These are phyloP conservation scores for Myodes glareolus DNA, from an alignment of 2,113 vertebrate species.

Conservation along the genomic window DNA sequence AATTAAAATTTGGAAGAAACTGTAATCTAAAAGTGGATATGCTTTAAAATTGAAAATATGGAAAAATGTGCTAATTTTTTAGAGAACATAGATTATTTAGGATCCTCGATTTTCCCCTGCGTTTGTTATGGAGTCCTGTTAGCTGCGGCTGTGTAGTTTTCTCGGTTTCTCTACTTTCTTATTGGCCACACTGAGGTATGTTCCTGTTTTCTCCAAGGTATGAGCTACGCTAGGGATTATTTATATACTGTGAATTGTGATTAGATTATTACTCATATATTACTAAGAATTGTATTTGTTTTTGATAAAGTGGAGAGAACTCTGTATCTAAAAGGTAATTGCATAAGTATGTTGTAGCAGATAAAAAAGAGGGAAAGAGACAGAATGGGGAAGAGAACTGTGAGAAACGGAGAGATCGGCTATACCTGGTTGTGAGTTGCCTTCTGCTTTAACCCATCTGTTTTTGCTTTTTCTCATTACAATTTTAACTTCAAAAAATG, in stretches of 20 bases:
- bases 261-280: slow-evolving; percentile 14
- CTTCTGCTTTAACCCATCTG: slow-evolving; percentile 36
- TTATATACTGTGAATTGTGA: background rate
- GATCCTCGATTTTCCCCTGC: background rate
- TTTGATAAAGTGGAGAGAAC: background rate
- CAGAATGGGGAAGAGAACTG: background rate
- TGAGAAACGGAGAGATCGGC: background rate
- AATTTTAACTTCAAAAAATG: slow-evolving; percentile 59
- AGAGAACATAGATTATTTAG: slow-evolving; percentile 2
- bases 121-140: background rate
- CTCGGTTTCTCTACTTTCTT: slow-evolving; percentile 17
- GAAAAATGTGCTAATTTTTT: background rate
- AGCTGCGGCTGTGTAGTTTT: background rate
- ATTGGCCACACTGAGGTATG: background rate
- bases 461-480: slow-evolving; percentile 46
- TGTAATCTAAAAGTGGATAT: background rate
- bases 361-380: slow-evolving; percentile 13
- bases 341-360: background rate
- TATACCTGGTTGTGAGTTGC: background rate
- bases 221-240: background rate
- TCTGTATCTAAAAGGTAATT: background rate
- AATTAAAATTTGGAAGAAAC: background rate
- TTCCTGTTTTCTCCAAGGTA: background rate
- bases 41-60: slow-evolving; percentile 22
- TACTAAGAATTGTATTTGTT: background rate